Base-by-base conservation (phyloP, 1,140 invertebrate species). In the Uloborus diversus region DNA sequence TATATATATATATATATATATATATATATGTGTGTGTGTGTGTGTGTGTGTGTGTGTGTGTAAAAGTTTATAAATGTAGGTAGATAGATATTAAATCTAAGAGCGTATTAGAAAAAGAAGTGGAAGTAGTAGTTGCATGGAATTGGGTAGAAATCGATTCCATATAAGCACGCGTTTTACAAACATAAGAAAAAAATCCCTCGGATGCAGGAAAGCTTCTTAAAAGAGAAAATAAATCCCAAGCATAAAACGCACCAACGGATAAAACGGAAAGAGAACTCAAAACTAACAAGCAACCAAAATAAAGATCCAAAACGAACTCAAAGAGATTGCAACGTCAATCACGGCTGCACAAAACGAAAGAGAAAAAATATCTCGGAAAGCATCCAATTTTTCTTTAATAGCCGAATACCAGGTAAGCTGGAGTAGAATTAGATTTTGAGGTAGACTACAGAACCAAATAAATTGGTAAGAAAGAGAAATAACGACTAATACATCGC, bases 301-400 rank as follows among this genome's bases (percentile, higher is more conserved):
- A 61, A 49, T 32, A 73, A 62, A 33, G 57, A 70, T 70, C 68
- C 68, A 70, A 3, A 27, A 75, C 28, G 71, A 64, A 75, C 71
- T 75, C 47, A 35, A 42, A 64, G 59, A 75, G 71, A 75, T 75
- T 75, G 71, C 62, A 75, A 51, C 59, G 71, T 75, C 71, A 75
- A 37, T 37, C 30, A 64, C 17, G 61, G 32, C 27, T 23, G 9
- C 14, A 11, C 30, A 42, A 37, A 61, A 13, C 23, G 23, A 61
- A 56, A 56, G 25, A 23, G 51, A 56, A 23, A 20, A 56, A 69
- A 69, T 25, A 20, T 56, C 27, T 28, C 33, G 32, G 56, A 17
- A 73, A n/a, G 28, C 33, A 73, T 73, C 56, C 53, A 25, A 61
- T 73, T 73, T 61, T 70, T 57, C 27, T 33, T 61, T 73, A 73